Base-by-base conservation (phyloP, 2,888 invertebrate species). In the Phyllotreta striolata region DNA sequence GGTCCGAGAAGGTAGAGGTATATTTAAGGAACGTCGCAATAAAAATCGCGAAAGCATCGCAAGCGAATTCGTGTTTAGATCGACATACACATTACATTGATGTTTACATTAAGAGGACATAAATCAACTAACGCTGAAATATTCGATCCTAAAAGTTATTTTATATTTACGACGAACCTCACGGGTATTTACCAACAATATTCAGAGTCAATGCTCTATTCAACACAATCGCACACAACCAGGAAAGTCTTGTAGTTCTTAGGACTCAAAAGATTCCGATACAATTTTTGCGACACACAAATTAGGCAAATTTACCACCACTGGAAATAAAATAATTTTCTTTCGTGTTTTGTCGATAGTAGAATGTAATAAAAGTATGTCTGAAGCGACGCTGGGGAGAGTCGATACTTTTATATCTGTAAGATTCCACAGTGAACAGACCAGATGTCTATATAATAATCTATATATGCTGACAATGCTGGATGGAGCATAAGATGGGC, bases 381-480 rank as follows among this genome's bases (percentile, higher is more conserved):
- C 9, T 41, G 41, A 41, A 10, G n/a, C 60, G 60, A 52, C 54
- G 14, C 55, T 60, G 62, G 12, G 10, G 44, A 69, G 70, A 74
- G 74, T 75, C 76, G 76, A 77, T 78, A 77, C 74, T 77, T 79
- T 79, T 79, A 80, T 80, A 79, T 79, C 77, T 75, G 76, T 77
- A 80, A 81, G 79, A 80, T 80, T 80, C 78, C 73, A 76, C 73
- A 78, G 76, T 78, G 78, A 78, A 76, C 76, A 78, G 77, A 78
- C 80, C 81, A 81, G 81, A 82, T 82, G 81, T 81, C 81, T 81
- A 81, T 82, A 82, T 82, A 82, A 82, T 82, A 82, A 81, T 82
- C 81, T 81, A 82, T 82, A 82, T 82, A 80, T 81, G 82, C 82
- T 82, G 82, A 82, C 82, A 81, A 82, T 79, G 81, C 80, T 79